Evolutionary conservation across 2,113 vertebrate species (phyloP), one percentile per base, ranked within the genome.

Genomic region (Eulacestoma nigropectus): DNA sequence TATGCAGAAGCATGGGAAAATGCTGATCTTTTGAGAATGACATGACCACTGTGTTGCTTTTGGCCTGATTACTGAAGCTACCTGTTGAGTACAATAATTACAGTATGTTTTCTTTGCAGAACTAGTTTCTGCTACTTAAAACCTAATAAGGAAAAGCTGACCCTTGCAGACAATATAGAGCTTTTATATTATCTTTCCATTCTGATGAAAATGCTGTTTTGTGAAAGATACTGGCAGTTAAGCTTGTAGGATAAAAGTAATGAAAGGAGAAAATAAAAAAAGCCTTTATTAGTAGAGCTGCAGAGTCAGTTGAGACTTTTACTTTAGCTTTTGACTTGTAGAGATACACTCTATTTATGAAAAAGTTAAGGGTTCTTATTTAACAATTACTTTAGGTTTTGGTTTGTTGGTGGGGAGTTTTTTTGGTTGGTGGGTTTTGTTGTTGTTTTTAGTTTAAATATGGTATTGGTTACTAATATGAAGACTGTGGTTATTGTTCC

Each of bases 71-170:
- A 98, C 96, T 92, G 95, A 90, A 96, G 96, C 93, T 97, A 96
- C 97, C 96, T 98, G 94, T 97, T 96, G 95, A 96, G 94, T 97
- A 91, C 83, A 97, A 90, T 97, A 96, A 97, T 97, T 97, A 97
- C 95, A 96, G 92, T 97, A 96, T 96, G 94, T 96, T 95, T 96
- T 93, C 88, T 96, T 96, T 79, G 79, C 94, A 95, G 95, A 96
- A 95, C 93, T 95, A 94, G 85, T 93, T 97, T 93, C 95, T 96
- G 93, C 96, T 97, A 94, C 94, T 97, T 98, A 97, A 97, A 96
- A 95, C 97, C 97, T 97, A 96, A 96, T 97, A 97, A 98, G 96
- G 94, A 94, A 95, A 96, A 96, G 92, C 97, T 97, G 97, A 98
- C 98, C 97, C 96, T 97, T 91, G 69, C 93, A 94, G 92, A 96